These are phyloP conservation scores for Chymomyza procnemis DNA, from an alignment of 2,888 invertebrate genomes.

Conservation along the genomic window DNA sequence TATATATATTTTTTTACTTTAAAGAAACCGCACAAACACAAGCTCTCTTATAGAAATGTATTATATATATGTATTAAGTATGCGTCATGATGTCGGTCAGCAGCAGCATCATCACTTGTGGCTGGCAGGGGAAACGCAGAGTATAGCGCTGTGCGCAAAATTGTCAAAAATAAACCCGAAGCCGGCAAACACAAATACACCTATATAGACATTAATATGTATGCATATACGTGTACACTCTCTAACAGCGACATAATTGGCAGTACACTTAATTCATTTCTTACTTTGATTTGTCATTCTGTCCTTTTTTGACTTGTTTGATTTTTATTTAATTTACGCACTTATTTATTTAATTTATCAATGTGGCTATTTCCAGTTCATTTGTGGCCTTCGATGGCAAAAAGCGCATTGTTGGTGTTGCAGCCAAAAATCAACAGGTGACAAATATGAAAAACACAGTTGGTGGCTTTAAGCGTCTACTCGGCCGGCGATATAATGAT, in stretches of 20 bases:
- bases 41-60: constrained; percentile 28
- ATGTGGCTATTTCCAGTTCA: constrained; percentile 83
- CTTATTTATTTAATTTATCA: neutral
- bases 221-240: neutral
- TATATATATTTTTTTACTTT: constrained; percentile 35
- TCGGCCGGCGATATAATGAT: constrained; percentile 94
- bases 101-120: constrained; percentile 43
- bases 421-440: constrained; percentile 97
- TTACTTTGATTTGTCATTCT: constrained; percentile 17
- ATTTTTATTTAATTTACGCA: constrained; percentile 2
- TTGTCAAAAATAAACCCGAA: constrained; percentile 60
- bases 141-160: constrained; percentile 36
- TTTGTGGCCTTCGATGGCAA: constrained; percentile 96
- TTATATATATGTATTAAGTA: constrained; percentile 19
- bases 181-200: constrained; percentile 55
- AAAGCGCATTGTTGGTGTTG: constrained; percentile 95
- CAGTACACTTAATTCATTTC: constrained; percentile 1
- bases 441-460: constrained; percentile 99
- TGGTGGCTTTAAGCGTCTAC: constrained; percentile 92
- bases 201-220: constrained; percentile 8
- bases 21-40: constrained; percentile 11
- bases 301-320: constrained; percentile 53
- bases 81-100: constrained; percentile 55
- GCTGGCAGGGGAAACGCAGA: constrained; percentile 18
- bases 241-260: neutral